These are phyloP conservation scores for Pediacus dermestoides DNA, from an alignment of 2,888 invertebrate species.

Conservation along the genomic window DNA sequence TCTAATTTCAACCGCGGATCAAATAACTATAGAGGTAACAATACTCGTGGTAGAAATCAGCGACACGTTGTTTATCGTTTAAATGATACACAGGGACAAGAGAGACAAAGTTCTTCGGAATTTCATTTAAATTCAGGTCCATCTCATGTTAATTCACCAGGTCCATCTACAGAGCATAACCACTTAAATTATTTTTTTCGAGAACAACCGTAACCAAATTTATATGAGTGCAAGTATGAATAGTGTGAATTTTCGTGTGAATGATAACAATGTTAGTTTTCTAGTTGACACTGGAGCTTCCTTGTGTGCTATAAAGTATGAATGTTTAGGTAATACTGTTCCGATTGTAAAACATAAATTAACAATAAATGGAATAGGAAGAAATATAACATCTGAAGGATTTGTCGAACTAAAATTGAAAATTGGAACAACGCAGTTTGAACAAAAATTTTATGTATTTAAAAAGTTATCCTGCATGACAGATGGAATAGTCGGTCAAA, in stretches of 20 bases:
- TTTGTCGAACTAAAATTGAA: not conserved
- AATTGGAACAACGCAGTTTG: not conserved
- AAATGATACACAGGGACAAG: too few species aligned
- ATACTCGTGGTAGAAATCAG: too few species aligned
- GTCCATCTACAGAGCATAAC: not conserved
- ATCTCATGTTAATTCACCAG: not conserved
- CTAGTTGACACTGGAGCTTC: constrained; percentile 2
- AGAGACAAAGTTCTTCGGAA: too few species aligned
- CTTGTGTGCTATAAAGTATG: constrained; percentile 4
- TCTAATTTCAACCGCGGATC: too few species aligned
- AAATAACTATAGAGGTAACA: too few species aligned
- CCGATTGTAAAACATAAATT: not conserved
- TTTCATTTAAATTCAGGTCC: too few species aligned
- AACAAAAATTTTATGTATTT: constrained; percentile 1
- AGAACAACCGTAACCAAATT: not conserved
- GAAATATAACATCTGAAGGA: constrained; percentile 1
- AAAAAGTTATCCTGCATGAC: constrained; percentile 1
- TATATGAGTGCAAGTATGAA: not conserved
- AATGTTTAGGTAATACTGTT: constrained; percentile 1
- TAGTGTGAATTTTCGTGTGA: constrained; percentile 2
- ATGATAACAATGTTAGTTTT: not conserved
- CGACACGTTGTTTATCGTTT: too few species aligned
- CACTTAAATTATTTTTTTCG: constrained; percentile 3
- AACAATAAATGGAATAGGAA: not conserved
- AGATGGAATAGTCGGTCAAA: constrained; percentile 4